Evolutionary conservation across 1,140 invertebrate species (phyloP).

Genomic region (Leptopilina clavipes): DNA sequence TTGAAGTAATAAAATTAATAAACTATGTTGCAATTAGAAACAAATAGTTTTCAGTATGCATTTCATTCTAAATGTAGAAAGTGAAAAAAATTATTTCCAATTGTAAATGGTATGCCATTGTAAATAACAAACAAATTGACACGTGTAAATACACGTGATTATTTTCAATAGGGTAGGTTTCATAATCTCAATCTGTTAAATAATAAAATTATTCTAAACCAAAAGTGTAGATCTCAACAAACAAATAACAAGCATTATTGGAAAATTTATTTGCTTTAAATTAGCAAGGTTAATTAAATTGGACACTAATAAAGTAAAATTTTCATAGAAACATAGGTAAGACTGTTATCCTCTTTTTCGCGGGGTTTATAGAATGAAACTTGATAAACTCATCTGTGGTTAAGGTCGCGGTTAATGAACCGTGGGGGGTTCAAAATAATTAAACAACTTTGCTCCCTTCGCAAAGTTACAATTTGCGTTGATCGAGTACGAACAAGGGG

Average conservation of each 20-base stretch:
- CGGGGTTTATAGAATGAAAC: conserved; percentile 5
- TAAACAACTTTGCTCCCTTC: conserved; percentile 23
- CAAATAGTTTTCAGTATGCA: no score
- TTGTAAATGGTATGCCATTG: no score
- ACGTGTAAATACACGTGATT: no score
- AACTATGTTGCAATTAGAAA: no score
- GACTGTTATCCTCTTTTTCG: neutral
- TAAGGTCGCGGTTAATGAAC: conserved; percentile 14
- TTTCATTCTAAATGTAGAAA: no score
- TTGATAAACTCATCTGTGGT: conserved; percentile 11
- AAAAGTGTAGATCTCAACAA: no score
- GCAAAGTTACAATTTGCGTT: conserved; percentile 9
- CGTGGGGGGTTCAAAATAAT: conserved; percentile 23
- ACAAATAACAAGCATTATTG: neutral
- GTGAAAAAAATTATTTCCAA: no score
- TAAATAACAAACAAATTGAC: no score
- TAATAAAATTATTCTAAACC: no score
- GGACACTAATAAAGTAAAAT: neutral
- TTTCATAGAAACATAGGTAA: neutral
- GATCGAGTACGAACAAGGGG: conserved; percentile 5
- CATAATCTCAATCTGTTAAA: no score
- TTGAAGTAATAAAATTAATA: no score
- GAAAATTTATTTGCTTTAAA: neutral
- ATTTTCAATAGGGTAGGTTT: no score
- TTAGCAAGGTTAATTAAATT: conserved; percentile 10